Conservation (phyloP, 2,113 vertebrate species). For the Sula dactylatra region DNA sequence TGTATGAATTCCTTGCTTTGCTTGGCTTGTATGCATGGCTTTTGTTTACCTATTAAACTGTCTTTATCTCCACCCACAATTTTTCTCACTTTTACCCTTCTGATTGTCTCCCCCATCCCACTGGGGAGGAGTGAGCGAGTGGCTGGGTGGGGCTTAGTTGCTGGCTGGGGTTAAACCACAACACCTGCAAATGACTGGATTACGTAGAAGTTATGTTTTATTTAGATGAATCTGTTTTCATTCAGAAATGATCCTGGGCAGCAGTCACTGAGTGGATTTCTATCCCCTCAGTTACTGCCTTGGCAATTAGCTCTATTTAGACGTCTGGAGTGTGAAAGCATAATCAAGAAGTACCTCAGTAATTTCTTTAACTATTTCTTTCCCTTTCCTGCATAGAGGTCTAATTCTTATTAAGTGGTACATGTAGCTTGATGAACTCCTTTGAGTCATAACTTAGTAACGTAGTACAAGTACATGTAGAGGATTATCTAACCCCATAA, state of each 20-base stretch:
- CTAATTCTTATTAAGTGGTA: neutral
- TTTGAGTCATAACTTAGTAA: neutral
- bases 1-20: too few species aligned
- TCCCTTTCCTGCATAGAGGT: neutral
- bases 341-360: neutral
- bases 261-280: neutral
- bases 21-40: too few species aligned
- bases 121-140: too few species aligned
- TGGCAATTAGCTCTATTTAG: neutral
- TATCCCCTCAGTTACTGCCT: neutral
- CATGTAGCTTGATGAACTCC: neutral
- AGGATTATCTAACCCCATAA: neutral
- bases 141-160: too few species aligned
- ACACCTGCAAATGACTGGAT: neutral
- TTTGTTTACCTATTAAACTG: too few species aligned
- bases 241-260: neutral
- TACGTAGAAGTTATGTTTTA: neutral
- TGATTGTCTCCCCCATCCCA: too few species aligned
- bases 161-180: too few species aligned
- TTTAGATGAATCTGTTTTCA: neutral
- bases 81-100: too few species aligned
- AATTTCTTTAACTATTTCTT: neutral
- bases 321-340: neutral
- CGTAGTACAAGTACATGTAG: neutral
- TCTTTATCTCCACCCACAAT: too few species aligned